Conservation (phyloP, 2,797 vertebrate species). For the Enteromius viviparus region DNA sequence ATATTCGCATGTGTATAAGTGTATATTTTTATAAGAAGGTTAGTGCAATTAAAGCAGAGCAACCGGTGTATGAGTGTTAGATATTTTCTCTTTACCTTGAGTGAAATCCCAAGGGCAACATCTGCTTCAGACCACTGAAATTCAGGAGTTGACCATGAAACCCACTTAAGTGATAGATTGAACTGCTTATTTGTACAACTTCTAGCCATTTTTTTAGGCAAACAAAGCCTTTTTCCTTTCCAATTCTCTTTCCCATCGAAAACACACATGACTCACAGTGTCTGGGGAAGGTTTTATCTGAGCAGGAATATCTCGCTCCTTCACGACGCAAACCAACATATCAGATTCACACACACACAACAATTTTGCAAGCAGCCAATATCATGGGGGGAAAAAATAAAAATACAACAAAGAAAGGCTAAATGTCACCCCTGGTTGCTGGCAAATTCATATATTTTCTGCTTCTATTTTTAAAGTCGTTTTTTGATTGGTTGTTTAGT, state of each 20-base stretch:
- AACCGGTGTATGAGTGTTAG: slow-evolving; percentile 24
- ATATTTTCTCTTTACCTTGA: slow-evolving; percentile 40
- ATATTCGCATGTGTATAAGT: slow-evolving; percentile 44
- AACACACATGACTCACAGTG: slow-evolving; percentile 52
- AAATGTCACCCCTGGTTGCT: background rate
- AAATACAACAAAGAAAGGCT: background rate
- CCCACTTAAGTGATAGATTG: slow-evolving; percentile 44
- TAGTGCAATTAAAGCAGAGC: slow-evolving; percentile 44
- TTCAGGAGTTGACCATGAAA: slow-evolving; percentile 25
- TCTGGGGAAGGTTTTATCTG: slow-evolving; percentile 24
- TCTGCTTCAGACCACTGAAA: slow-evolving; percentile 16
- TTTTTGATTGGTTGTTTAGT: slow-evolving; percentile 6
- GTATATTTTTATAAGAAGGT: slow-evolving; percentile 58
- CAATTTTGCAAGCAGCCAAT: background rate
- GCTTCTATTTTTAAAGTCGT: slow-evolving; percentile 28
- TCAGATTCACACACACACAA: background rate
- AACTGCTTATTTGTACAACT: slow-evolving; percentile 32
- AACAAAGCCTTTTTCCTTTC: background rate
- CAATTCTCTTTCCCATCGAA: slow-evolving; percentile 58
- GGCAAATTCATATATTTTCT: slow-evolving; percentile 13
- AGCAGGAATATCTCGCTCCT: slow-evolving; percentile 31
- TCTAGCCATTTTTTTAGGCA: slow-evolving; percentile 1
- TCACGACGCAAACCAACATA: slow-evolving; percentile 39
- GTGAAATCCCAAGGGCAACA: slow-evolving; percentile 55
- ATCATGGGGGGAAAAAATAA: too few species aligned